Base-by-base conservation (phyloP, 1,140 invertebrate species). In the Drosophila truncata region DNA sequence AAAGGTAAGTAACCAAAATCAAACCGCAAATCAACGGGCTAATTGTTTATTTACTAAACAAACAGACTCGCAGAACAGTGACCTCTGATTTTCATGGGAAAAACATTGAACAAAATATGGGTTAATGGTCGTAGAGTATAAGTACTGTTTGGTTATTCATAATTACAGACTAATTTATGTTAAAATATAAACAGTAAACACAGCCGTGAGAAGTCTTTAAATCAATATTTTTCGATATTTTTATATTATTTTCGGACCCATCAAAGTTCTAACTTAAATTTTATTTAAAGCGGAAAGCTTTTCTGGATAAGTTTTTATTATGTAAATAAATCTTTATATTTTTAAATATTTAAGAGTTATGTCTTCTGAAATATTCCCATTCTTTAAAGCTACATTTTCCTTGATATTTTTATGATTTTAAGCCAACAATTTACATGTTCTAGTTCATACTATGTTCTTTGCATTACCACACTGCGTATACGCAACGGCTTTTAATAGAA, bases 1-100 rank as follows among this genome's bases (percentile, higher is more conserved):
- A 85, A 66, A 81, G 91, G 91, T 92, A 69, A 88, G 86, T 78
- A 59, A 72, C 66, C 50, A 50, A 72, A 66, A 31, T 46, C 66
- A 52, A 44, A 44, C 63, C 66, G 4, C 66, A 70, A 39, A 66
- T 70, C 44, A 78, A 25, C 44, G n/a, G 37, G 8, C 11, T 59
- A 63, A 50, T 70, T 73, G 67, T 73, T 73, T 70, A 55, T 69
- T 54, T 49, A 50, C 35, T n/a, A 72, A 72, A 72, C 66, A 72
- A 72, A 46, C 13, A 4, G 11, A 44, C 25, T 33, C 14, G 49
- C 50, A 37, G 62, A n/a, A 29, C 33, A 42, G 25, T 59, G 78
- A 66, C 78, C 47, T 64, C 67, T 80, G 55, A 35, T 44, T 44
- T 57, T 58, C 20, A 31, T n/a, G 18, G 60, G 31, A 58, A 65